A percentile compares a stretch with the other conserved stretches of the same genome.
Conservation (phyloP, 1,140 invertebrate species). For the Trichonephila clavipes region DNA sequence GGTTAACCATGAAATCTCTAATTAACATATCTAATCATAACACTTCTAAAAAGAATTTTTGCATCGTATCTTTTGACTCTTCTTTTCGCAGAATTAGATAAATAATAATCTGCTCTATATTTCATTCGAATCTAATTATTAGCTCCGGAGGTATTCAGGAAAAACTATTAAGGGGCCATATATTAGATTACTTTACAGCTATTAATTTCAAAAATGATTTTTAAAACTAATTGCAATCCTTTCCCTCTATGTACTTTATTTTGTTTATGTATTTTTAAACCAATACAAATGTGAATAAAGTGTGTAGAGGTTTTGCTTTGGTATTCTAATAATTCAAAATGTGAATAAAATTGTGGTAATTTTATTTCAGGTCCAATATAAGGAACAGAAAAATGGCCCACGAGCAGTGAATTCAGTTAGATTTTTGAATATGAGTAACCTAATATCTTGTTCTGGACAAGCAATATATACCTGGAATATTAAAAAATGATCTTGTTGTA, state of each 20-base stretch:
- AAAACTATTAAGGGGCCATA: neutral
- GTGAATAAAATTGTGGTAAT: neutral
- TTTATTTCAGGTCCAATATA: conserved; percentile 8
- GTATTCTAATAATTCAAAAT: neutral
- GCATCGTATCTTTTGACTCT: no score
- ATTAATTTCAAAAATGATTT: neutral
- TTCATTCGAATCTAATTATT: no score
- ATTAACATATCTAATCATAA: no score
- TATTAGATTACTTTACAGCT: neutral
- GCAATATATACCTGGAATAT: conserved; percentile 16
- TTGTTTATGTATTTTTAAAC: neutral
- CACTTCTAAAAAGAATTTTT: no score
- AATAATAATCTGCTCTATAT: no score
- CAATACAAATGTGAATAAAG: neutral
- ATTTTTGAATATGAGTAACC: conserved; percentile 3
- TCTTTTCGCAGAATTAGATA: no score
- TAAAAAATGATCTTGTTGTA: neutral
- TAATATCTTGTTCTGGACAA: neutral
- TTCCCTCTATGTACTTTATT: neutral
- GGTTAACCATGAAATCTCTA: no score
- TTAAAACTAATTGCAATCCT: neutral
- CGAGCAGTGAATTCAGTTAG: conserved; percentile 17
- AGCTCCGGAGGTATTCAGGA: no score
- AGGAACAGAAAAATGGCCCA: conserved; percentile 18
- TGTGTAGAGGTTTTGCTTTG: neutral